phyloP scores from a whole-genome alignment of 2,797 vertebrate species.

The Parotocinclus haroldoi region DNA sequence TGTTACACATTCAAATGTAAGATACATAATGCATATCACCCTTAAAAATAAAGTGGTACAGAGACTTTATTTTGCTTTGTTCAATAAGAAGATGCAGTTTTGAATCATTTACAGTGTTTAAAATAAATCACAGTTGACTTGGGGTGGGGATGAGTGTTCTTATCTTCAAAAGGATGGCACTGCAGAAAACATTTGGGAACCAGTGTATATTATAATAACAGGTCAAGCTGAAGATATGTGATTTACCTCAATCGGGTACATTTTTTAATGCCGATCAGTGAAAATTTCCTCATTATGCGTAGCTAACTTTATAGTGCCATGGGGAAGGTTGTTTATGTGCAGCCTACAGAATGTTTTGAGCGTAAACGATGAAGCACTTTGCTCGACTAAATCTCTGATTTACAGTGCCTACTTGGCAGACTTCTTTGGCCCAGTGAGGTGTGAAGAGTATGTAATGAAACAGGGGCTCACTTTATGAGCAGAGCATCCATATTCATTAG shows the following conservation, averaged over 20 bases:
- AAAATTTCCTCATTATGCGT: slow-evolving; percentile 33
- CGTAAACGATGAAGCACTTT: slow-evolving; percentile 63
- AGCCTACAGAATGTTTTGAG: slow-evolving; percentile 55
- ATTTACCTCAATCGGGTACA: slow-evolving; percentile 14
- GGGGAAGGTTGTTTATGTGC: slow-evolving; percentile 53
- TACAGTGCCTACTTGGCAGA: slow-evolving; percentile 84
- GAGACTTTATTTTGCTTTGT: too few species aligned
- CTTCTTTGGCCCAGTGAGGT: slow-evolving; percentile 75
- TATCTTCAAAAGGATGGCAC: too few species aligned
- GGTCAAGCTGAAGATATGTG: slow-evolving; percentile 1
- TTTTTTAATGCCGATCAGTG: slow-evolving; percentile 12
- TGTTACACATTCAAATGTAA: too few species aligned
- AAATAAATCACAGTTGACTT: too few species aligned
- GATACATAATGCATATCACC: too few species aligned
- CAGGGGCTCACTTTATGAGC: slow-evolving; percentile 71
- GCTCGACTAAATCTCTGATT: slow-evolving; percentile 83
- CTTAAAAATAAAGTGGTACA: too few species aligned
- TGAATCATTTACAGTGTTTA: too few species aligned
- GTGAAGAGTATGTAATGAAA: slow-evolving; percentile 87
- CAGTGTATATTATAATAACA: neutral
- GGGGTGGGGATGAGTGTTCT: too few species aligned
- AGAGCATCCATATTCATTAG: slow-evolving; percentile 91
- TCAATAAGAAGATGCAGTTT: too few species aligned
- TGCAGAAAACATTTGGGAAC: too few species aligned
- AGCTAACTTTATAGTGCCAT: slow-evolving; percentile 38